Percentiles rank a stretch among this genome's conserved stretches.
phyloP scores from a whole-genome alignment of 2,797 vertebrate genomes.

The Thunnus albacares region DNA sequence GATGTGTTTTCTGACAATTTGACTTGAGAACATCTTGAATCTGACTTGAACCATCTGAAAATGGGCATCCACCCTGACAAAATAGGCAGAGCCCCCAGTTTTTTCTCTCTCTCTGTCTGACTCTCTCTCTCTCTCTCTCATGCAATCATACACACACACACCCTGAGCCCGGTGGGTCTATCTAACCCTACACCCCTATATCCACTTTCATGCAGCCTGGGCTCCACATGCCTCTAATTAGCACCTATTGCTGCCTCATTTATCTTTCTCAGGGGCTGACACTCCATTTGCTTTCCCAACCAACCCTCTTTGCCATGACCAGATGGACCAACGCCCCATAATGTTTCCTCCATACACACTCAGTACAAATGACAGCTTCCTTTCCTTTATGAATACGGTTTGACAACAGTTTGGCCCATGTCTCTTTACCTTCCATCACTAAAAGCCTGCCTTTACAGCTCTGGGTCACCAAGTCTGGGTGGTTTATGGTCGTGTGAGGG shows the following conservation, averaged over 20 bases:
- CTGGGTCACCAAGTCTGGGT: constrained; percentile 50
- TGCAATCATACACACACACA: constrained; percentile 21
- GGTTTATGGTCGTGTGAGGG: constrained; percentile 50
- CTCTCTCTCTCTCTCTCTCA: constrained; percentile 14
- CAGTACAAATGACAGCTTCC: constrained; percentile 61
- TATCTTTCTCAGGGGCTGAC: constrained; percentile 82
- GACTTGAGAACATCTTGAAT: constrained; percentile 67
- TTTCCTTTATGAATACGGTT: constrained; percentile 56
- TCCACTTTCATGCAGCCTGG: constrained; percentile 76
- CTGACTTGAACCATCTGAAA: constrained; percentile 62
- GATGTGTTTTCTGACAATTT: constrained; percentile 63
- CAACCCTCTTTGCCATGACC: constrained; percentile 50
- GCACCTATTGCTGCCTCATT: constrained; percentile 83
- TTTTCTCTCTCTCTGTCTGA: not conserved
- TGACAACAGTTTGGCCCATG: constrained; percentile 55
- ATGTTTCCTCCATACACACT: constrained; percentile 55
- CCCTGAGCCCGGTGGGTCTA: constrained; percentile 47
- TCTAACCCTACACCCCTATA: constrained; percentile 69
- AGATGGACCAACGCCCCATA: constrained; percentile 61
- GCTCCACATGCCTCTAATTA: constrained; percentile 87
- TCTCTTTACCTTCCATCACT: constrained; percentile 32
- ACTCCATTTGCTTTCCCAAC: constrained; percentile 82
- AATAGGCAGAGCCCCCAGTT: constrained; percentile 11
- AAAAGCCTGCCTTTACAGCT: constrained; percentile 40
- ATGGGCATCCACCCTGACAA: constrained; percentile 18